Percentiles rank a stretch among this genome's conserved stretches.
These are phyloP conservation scores for Troilus luridus DNA, from an alignment of 2,888 invertebrate genomes.

Conservation along the genomic window DNA sequence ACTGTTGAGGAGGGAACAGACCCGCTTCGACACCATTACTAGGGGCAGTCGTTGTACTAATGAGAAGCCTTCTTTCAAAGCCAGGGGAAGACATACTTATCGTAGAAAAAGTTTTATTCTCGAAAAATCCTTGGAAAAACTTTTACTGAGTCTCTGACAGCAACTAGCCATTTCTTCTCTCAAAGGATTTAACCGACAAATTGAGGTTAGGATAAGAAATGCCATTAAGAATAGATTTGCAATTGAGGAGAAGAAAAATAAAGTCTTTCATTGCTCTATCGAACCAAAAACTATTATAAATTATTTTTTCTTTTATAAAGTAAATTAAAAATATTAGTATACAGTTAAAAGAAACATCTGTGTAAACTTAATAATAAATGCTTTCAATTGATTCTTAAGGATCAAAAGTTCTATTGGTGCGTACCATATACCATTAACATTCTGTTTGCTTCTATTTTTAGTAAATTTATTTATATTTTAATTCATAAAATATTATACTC, in stretches of 20 bases:
- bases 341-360: too few relatives aligned
- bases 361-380: too few relatives aligned
- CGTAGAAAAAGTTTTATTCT: slow-evolving; percentile 1
- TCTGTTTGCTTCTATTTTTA: background rate
- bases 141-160: background rate
- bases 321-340: too few relatives aligned
- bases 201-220: background rate
- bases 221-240: background rate
- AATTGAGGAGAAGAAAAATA: background rate
- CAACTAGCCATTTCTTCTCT: background rate
- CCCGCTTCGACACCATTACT: background rate
- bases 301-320: too few relatives aligned
- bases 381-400: too few relatives aligned
- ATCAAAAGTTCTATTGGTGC: too few relatives aligned
- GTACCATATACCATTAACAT: too few relatives aligned
- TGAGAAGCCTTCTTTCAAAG: slow-evolving; percentile 38
- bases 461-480: background rate
- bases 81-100: slow-evolving; percentile 10
- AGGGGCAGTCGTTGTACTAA: background rate
- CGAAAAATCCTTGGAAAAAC: background rate
- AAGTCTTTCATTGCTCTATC: too few relatives aligned
- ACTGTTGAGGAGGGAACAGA: background rate
- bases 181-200: background rate
- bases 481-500: background rate
- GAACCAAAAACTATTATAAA: too few relatives aligned